phyloP scores from a whole-genome alignment of 1,140 invertebrate species.

The Drosophila funebris region DNA sequence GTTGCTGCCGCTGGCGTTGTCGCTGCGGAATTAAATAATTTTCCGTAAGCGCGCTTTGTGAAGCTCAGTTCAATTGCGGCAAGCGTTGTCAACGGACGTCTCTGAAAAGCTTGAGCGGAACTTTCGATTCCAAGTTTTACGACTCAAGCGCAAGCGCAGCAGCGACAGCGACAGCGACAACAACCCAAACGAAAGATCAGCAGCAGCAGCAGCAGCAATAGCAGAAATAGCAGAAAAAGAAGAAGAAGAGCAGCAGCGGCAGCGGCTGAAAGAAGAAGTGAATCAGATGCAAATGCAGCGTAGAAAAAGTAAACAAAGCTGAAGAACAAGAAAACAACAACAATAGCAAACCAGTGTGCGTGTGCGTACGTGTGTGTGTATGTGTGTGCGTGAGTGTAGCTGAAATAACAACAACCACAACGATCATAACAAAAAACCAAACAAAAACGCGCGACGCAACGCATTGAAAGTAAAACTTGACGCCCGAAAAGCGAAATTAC shows the following conservation, averaged over 20 bases:
- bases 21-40: conserved; percentile 77
- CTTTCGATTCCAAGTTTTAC: conserved; percentile 15
- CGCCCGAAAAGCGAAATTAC: conserved; percentile 30
- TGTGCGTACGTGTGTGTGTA: conserved; percentile 4
- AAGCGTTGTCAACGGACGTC: conserved; percentile 69
- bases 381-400: conserved; percentile 4
- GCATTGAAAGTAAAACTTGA: conserved; percentile 45
- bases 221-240: background rate
- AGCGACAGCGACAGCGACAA: background rate
- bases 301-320: conserved; percentile 18
- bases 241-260: background rate
- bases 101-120: conserved; percentile 13
- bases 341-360: conserved; percentile 3
- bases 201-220: background rate
- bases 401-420: background rate
- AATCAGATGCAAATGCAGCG: conserved; percentile 26
- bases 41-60: conserved; percentile 68
- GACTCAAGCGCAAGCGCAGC: conserved; percentile 19
- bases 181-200: background rate
- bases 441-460: conserved; percentile 5
- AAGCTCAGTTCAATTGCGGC: conserved; percentile 82
- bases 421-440: conserved; percentile 15
- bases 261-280: conserved; percentile 1
- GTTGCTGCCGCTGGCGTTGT: conserved; percentile 17
- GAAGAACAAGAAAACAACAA: conserved; percentile 9